Evolutionary conservation across 1,140 invertebrate genomes (phyloP), one percentile per base, ranked within the genome.

Genomic region (Drosophila malerkotliana): DNA sequence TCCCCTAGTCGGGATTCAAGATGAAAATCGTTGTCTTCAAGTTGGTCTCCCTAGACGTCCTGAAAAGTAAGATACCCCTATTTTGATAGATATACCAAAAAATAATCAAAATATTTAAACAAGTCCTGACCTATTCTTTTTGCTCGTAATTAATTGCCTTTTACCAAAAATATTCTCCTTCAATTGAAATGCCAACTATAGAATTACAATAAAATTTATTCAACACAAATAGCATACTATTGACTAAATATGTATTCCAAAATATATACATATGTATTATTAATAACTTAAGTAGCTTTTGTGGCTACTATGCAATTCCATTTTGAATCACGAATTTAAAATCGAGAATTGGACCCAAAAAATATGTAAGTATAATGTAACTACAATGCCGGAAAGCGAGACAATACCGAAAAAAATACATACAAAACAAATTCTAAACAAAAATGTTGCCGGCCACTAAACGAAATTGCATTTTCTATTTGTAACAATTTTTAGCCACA

Each of bases 371-470:
- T 55, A 52, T 44, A 76, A 72, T 84, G 61, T 61, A 68, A 76
- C 55, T 64, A 77, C 66, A 79, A 84, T 79, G 64, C 75, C 26
- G 79, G 24, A 56, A 60, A 56, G 63, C 58, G 48, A 59, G 53
- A 74, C 72, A 85, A 85, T 80, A 80, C 72, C 14, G 15, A 44
- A 12, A n/a, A 80, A 15, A 47, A 47, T n/a, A 69, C 85, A 73
- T 84, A 58, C 57, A 41, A 4, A 41, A n/a, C 8, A 82, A 74
- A 69, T 62, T 85, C 80, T 80, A 84, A 84, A 80, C 80, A 85
- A 85, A 77, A 85, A 18, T 47, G 3, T 44, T 44, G 4, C 77
- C 77, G 81, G 68, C 77, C 81, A 84, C 81, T 84, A 84, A 84
- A 67, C 63, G 73, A 84, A 84, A 84, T 84, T 84, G 82, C 73